Evolutionary conservation across 2,797 vertebrate species (phyloP).

Genomic region (Peromyscus melanophrys): DNA sequence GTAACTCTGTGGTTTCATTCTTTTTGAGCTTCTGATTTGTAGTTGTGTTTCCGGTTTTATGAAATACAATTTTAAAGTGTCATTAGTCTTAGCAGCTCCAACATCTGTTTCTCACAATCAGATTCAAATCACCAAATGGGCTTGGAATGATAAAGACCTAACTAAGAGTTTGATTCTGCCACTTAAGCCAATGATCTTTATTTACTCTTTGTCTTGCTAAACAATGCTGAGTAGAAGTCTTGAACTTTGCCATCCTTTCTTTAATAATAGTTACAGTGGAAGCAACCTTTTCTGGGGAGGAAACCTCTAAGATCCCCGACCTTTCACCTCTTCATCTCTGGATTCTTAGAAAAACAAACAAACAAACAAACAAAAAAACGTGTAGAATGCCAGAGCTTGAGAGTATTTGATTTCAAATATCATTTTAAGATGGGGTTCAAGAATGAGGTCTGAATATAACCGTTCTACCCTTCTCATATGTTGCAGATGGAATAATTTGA

Average conservation of each 20-base stretch:
- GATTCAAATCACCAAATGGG: conserved; percentile 48
- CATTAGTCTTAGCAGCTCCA: conserved; percentile 65
- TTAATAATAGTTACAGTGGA: background rate
- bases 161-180: conserved; percentile 44
- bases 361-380: background rate
- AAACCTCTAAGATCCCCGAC: background rate
- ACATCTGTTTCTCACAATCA: conserved; percentile 43
- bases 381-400: background rate
- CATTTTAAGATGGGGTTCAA: background rate
- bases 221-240: background rate
- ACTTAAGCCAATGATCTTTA: conserved; percentile 55
- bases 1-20: conserved; percentile 26
- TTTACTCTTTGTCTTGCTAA: conserved; percentile 24
- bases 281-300: background rate
- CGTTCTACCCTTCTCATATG: background rate
- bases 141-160: conserved; percentile 56
- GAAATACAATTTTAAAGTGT: conserved; percentile 68
- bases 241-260: background rate
- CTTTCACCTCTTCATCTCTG: background rate
- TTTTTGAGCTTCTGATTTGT: conserved; percentile 67
- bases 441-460: background rate
- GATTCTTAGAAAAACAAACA: background rate
- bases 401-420: background rate
- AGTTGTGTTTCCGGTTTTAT: conserved; percentile 68
- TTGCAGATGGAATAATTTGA: conserved; percentile 15